Conservation (phyloP, 2,888 invertebrate species). For the Cheilosia impressa region DNA sequence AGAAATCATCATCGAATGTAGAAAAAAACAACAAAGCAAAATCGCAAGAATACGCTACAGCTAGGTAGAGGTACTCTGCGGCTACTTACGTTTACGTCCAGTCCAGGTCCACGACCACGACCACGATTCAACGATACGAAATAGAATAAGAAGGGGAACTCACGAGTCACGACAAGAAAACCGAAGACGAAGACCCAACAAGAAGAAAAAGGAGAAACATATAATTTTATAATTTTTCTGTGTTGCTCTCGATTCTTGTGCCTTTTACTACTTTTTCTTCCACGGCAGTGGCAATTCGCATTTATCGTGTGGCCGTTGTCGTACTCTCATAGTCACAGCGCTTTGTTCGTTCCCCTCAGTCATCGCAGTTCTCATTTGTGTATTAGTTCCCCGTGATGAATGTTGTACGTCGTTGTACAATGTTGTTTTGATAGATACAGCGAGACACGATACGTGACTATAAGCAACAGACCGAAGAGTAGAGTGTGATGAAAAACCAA, state of each 20-base stretch:
- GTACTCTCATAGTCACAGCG: conserved; percentile 15
- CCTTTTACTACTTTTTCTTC: conserved; percentile 53
- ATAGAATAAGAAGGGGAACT: conserved; percentile 10
- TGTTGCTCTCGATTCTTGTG: conserved; percentile 36
- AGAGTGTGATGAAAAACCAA: conserved; percentile 59
- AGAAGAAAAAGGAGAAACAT: conserved; percentile 35
- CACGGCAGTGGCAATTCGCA: conserved; percentile 21
- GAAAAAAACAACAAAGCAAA: conserved; percentile 72
- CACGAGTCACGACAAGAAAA: conserved; percentile 2
- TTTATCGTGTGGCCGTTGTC: conserved; percentile 20
- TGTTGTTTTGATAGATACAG: conserved; percentile 67
- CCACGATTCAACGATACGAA: background rate
- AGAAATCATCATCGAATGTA: conserved; percentile 13
- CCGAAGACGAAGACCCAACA: conserved; percentile 5
- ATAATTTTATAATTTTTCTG: conserved; percentile 25
- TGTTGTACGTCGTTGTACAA: conserved; percentile 61
- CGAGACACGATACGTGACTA: conserved; percentile 71
- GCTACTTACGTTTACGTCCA: background rate
- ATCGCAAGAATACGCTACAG: conserved; percentile 51
- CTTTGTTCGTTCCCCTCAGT: conserved; percentile 73
- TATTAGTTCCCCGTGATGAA: conserved; percentile 69
- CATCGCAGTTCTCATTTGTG: conserved; percentile 70
- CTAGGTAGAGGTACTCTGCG: no score
- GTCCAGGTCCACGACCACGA: background rate
- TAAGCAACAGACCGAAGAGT: conserved; percentile 71